These are phyloP conservation scores for Numenius phaeopus DNA, from an alignment of 2,797 vertebrate genomes.

Conservation along the genomic window DNA sequence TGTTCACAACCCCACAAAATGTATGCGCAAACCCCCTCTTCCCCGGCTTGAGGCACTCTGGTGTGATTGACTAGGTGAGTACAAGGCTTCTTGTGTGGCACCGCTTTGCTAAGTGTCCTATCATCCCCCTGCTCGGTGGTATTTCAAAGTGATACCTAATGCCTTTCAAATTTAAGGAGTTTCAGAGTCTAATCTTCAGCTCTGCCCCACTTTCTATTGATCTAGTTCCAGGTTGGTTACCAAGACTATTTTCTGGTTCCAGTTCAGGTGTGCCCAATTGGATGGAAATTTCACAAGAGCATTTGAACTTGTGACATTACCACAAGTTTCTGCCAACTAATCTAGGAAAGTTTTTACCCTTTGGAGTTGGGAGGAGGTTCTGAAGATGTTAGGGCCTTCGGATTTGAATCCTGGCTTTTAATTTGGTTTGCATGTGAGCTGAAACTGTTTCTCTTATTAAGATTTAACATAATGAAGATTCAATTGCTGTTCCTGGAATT, in stretches of 20 bases:
- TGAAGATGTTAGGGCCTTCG: neutral
- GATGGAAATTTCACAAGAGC: conserved; percentile 61
- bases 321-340: conserved; percentile 49
- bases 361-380: neutral
- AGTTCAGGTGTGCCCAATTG: conserved; percentile 65
- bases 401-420: neutral
- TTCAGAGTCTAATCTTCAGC: conserved; percentile 44
- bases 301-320: conserved; percentile 32
- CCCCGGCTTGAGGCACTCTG: neutral
- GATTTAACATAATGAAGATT: neutral
- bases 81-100: neutral
- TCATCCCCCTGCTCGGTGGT: neutral
- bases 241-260: conserved; percentile 59
- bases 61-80: neutral
- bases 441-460: neutral
- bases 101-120: neutral
- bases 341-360: conserved; percentile 21
- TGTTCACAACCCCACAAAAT: neutral
- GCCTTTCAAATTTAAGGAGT: conserved; percentile 31
- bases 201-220: conserved; percentile 36
- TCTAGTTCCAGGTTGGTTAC: conserved; percentile 54
- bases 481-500: neutral
- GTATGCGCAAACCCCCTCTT: rapidly evolving
- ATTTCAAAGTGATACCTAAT: conserved; percentile 32
- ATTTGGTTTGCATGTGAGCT: neutral